Percentiles rank a stretch among this genome's conserved stretches.
phyloP scores from a whole-genome alignment of 2,113 vertebrate genomes.

The Hystrix brachyura region DNA sequence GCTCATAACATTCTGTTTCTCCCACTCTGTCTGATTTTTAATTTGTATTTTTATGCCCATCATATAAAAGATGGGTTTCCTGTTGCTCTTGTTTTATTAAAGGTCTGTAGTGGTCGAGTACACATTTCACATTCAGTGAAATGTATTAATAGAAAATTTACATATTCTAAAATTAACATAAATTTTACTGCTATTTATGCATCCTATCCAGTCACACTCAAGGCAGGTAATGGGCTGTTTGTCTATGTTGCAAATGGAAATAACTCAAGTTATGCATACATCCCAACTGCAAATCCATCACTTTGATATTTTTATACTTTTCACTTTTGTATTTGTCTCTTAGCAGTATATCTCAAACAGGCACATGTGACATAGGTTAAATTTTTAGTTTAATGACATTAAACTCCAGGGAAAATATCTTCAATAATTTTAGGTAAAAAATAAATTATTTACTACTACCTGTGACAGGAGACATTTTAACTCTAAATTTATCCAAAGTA shows the following conservation, averaged over 20 bases:
- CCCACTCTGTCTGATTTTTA: conserved; percentile 69
- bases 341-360: conserved; percentile 21
- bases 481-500: background rate
- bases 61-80: conserved; percentile 56
- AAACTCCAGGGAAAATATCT: conserved; percentile 27
- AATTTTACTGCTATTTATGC: conserved; percentile 58
- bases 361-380: background rate
- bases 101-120: conserved; percentile 32
- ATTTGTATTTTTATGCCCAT: conserved; percentile 68
- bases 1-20: conserved; percentile 39
- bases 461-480: background rate
- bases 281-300: conserved; percentile 54
- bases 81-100: conserved; percentile 69
- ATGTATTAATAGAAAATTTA: conserved; percentile 68
- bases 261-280: conserved; percentile 65
- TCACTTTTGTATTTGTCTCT: conserved; percentile 2
- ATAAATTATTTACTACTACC: background rate
- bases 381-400: conserved; percentile 44
- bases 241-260: conserved; percentile 31
- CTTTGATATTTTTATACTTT: conserved; percentile 63
- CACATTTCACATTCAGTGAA: conserved; percentile 60
- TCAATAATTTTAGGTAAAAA: background rate
- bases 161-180: conserved; percentile 72
- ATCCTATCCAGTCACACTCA: conserved; percentile 31
- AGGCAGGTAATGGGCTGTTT: conserved; percentile 42